Evolutionary conservation across 2,113 vertebrate genomes (phyloP), one percentile per base, ranked within the genome.

Genomic region (Atractosteus spatula): DNA sequence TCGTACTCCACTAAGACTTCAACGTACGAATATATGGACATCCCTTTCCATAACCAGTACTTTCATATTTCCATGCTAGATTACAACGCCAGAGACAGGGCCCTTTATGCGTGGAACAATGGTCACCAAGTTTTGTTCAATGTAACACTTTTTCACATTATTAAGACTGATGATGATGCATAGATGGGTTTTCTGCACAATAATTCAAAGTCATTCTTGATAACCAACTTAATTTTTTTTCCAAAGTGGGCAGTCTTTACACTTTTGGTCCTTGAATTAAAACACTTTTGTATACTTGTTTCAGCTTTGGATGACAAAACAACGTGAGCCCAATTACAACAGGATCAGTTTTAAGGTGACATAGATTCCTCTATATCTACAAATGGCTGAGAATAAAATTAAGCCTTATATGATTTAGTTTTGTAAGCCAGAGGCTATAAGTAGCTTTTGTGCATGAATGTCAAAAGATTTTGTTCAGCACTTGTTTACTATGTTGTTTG

Each of bases 31-130:
- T 99, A 99, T 73, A 96, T 93, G 68, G 97, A 99, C 86, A 98
- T 99, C 79, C 97, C 97, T 6, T 99, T 99, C 85, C 96, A 99
- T 84, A 99, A 99, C 76, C 97, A 99, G 75, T 99, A 99, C 83
- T 99, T 97, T 84, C 97, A 99, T 78, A 99, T 99, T 85, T 99
- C 97, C 79, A 99, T 99, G 97, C 94, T 99, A 62, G 95, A 98
- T 88, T 99, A 99, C 87, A 99, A 99, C 8, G 93, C 96, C 70
- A 93, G 94, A 79, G 97, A 99, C 83, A 89, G 96, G 83, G 96
- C 95, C 13, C 93, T 99, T 56, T 99, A 98, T 16, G 97, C 96
- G 75, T 99, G 97, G 97, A 99, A 99, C 86, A 99, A 99, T 0
- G 97, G 97, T 69, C 97, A 99, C 81, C 97, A 99, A 85, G 97